Conservation (phyloP, 2,797 vertebrate species). For the Monodelphis domestica region DNA sequence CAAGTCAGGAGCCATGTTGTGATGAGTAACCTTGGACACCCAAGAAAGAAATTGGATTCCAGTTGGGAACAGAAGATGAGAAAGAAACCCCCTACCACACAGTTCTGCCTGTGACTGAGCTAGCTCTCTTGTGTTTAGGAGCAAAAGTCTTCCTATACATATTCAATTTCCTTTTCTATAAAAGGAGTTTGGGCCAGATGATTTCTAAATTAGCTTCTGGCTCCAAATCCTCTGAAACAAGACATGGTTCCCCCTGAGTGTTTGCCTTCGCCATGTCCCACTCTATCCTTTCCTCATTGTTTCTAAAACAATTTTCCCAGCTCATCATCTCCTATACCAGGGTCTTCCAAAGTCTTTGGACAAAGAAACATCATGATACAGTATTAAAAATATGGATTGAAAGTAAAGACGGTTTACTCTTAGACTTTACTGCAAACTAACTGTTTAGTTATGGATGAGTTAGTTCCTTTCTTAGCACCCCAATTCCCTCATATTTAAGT, state of each 20-base stretch:
- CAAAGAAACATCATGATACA: too few relatives aligned
- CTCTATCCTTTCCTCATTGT: neutral
- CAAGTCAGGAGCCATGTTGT: neutral
- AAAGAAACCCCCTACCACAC: neutral
- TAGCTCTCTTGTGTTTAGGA: neutral
- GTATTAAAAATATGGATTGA: neutral
- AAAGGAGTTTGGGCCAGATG: neutral
- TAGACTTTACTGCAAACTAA: neutral
- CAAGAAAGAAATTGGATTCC: neutral
- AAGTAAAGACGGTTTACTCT: neutral
- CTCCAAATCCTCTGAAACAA: neutral
- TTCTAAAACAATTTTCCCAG: neutral
- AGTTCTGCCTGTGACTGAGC: neutral
- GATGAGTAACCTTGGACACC: neutral
- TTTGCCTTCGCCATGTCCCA: neutral
- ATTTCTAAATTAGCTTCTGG: neutral
- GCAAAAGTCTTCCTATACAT: neutral
- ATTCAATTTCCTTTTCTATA: neutral
- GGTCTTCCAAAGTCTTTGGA: too few relatives aligned
- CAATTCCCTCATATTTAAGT: neutral
- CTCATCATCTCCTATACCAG: neutral
- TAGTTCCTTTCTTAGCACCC: neutral
- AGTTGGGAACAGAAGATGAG: neutral
- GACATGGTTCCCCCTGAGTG: neutral
- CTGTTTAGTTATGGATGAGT: neutral